Evolutionary conservation across 2,797 vertebrate genomes (phyloP).

Genomic region (Sparidentex hasta): DNA sequence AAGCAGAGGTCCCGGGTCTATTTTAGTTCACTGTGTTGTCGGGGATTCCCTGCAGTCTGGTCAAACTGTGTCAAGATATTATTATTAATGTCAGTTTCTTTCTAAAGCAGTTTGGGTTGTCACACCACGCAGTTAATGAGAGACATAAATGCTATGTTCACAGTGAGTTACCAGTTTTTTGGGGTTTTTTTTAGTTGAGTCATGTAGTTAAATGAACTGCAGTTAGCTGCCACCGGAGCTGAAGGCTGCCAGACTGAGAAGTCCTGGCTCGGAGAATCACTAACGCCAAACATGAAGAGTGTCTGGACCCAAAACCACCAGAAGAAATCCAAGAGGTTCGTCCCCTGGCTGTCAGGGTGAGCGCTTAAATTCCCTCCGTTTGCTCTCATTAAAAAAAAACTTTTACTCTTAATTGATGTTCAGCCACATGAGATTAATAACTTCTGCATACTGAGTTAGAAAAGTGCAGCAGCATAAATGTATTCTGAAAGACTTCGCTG

Average conservation of each 20-base stretch:
- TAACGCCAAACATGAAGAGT: constrained; percentile 8
- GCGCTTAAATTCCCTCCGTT: constrained; percentile 10
- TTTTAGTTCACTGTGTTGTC: constrained; percentile 43
- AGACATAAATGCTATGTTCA: background rate
- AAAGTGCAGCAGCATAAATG: background rate
- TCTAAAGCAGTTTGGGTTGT: background rate
- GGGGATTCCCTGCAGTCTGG: constrained; percentile 58
- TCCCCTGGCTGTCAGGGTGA: constrained; percentile 10
- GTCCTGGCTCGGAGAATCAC: constrained; percentile 46
- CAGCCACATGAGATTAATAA: background rate
- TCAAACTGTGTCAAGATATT: constrained; percentile 41
- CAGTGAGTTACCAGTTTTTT: background rate
- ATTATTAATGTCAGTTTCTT: constrained; percentile 24
- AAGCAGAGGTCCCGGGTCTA: constrained; percentile 42
- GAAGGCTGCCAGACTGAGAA: constrained; percentile 31
- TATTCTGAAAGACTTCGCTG: background rate
- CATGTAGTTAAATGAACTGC: background rate
- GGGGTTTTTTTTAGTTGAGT: background rate
- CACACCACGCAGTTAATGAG: background rate
- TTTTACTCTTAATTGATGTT: background rate
- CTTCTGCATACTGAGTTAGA: background rate
- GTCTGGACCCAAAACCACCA: constrained; percentile 40
- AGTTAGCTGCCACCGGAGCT: constrained; percentile 27
- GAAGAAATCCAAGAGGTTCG: constrained; percentile 30
- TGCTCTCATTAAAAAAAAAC: constrained; percentile 6